Evolutionary conservation across 2,797 vertebrate species (phyloP), one percentile per base, ranked within the genome.

Genomic region (Notolepis coatsorum): DNA sequence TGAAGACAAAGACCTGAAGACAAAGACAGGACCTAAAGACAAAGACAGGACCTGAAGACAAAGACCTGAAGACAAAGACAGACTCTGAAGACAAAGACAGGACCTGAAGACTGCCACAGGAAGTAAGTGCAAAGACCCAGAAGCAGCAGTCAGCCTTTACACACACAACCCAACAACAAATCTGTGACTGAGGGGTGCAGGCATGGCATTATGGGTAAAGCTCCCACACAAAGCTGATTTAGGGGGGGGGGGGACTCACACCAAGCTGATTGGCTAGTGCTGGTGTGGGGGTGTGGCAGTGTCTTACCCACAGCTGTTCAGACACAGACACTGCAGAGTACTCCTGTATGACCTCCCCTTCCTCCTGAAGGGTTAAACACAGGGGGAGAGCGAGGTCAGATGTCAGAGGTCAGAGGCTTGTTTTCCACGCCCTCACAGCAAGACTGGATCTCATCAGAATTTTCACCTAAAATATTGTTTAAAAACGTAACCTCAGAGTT

Each of bases 261-360:
- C 47, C 2, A 68, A 82, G 79, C 64, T 12, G 67, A 82, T 50
- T 65, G 80, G 77, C 25, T 54, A 13, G 30, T 6, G 38, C 18
- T n/a, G 35, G 17, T 12, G 50, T 18, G 51, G 7, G 43, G 42
- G 57, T 30, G 49, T 8, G 30, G 50, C 66, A 68, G 12, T 30
- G 21, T n/a, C 94, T 97, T 97, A 97, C 90, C 92, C 93, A 96
- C 87, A 97, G 91, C 93, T 94, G 93, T 79, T 96, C 95, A 93
- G 92, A 92, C 71, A 90, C 57, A 86, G 89, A 80, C 77, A 94
- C 89, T 84, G 94, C 71, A 68, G 68, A 82, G 79, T 79, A 91
- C 80, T 93, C 93, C 75, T 91, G 90, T 79, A 78, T 79, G 87
- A 91, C 82, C 91, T 89, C 90, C 89, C 87, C 92, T 90, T 94